Base-by-base conservation (phyloP, 2,113 vertebrate genomes). In the Phycodurus eques region DNA sequence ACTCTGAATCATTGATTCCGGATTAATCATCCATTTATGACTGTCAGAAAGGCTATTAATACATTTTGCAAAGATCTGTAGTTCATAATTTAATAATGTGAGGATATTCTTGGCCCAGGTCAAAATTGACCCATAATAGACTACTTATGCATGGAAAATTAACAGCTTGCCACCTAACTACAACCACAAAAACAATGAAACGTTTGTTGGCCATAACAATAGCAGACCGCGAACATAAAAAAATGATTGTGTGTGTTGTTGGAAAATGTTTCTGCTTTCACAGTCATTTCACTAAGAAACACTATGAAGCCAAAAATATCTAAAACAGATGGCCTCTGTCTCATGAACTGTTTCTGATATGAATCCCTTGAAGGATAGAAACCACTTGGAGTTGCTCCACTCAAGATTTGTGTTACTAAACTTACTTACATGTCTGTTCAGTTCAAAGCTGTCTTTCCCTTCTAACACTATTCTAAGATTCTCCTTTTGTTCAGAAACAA, bases 311-410 rank as follows among this genome's bases (percentile, higher is more conserved):
- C 59, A 70, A 83, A 89, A 87, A 86, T 83, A 88, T 42, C 68
- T n/a, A 0, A 22, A 69, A 76, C 87, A 89, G 80, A 77, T 88
- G 86, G 73, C 77, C 68, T 62, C 15, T 76, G 64, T 82, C 59
- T 90, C 82, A 74, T 75, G 87, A 87, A 88, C 87, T 76, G 78
- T 85, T 89, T 76, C 54, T 76, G 17, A 80, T 70, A 75, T 42
- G 7, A 70, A 61, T 44, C 49, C 35, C 0, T 1, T 71, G 3
- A 53, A 69, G n/a, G 56, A 70, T 2, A 70, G 57, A 69, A 2
- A 49, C 7, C 0, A 1, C 15, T 8, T 19, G 20, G 53, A 62
- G 33, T 19, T 2, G 60, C 17, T 62, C 19, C 62, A 69, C 8
- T 54, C 7, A n/a, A 54, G 53, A 20, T 54, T n/a, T 54, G 2